Evolutionary conservation across 2,888 invertebrate species (phyloP).

Genomic region (Drosophila mercatorum): DNA sequence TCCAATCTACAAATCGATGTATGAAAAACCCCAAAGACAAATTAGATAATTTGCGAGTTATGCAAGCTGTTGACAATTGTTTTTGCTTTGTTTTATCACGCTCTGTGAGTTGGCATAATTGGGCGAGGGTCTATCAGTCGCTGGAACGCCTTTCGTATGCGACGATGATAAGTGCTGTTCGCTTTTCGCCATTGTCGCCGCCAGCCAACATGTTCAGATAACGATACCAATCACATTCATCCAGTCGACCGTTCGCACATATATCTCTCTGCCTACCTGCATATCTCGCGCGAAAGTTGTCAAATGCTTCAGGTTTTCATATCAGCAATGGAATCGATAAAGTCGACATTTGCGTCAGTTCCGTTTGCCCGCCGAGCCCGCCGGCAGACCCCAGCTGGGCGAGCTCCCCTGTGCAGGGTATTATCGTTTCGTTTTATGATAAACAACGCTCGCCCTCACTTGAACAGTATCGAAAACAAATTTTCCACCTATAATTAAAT

Average conservation of each 20-base stretch:
- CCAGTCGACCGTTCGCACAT: background rate
- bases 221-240: slow-evolving; percentile 17
- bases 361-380: background rate
- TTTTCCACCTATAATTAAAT: slow-evolving; percentile 12
- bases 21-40: background rate
- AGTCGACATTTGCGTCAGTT: slow-evolving; percentile 17
- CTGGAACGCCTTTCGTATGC: slow-evolving; percentile 1
- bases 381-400: slow-evolving; percentile 1
- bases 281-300: background rate
- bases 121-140: slow-evolving; percentile 15
- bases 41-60: background rate
- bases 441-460: background rate
- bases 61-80: slow-evolving; percentile 4
- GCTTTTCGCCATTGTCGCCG: background rate
- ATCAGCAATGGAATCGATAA: slow-evolving; percentile 14
- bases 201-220: slow-evolving; percentile 18
- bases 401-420: slow-evolving; percentile 5
- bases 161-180: slow-evolving; percentile 5
- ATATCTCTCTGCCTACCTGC: background rate
- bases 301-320: slow-evolving; percentile 13
- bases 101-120: slow-evolving; percentile 22
- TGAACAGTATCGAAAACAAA: slow-evolving; percentile 2
- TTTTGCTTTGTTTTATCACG: slow-evolving; percentile 13
- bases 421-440: slow-evolving; percentile 4
- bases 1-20: background rate